phyloP scores from a whole-genome alignment of 2,797 vertebrate genomes.

The Acipenser oxyrinchus region DNA sequence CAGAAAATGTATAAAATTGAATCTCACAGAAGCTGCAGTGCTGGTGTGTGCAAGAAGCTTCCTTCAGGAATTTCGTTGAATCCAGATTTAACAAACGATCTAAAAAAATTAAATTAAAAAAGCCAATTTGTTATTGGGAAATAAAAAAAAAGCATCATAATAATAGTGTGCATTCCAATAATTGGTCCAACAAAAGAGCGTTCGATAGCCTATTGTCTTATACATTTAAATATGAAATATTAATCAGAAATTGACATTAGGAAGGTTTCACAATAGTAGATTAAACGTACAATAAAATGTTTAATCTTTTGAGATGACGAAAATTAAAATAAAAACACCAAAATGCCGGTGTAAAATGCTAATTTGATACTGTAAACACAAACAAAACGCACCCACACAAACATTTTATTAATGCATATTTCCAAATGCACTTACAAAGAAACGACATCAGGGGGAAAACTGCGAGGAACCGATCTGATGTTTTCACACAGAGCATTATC shows the following conservation, averaged over 20 bases:
- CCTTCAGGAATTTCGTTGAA: conserved; percentile 89
- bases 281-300: no score
- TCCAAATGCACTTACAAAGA: conserved; percentile 78
- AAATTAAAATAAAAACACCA: no score
- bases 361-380: no score
- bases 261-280: no score
- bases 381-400: neutral
- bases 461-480: conserved; percentile 83
- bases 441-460: conserved; percentile 87
- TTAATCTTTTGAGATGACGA: no score
- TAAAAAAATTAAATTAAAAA: conserved; percentile 58
- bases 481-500: conserved; percentile 96
- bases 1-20: conserved; percentile 24
- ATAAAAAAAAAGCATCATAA: neutral
- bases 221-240: no score
- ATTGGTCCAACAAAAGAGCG: no score
- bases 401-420: neutral
- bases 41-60: conserved; percentile 93
- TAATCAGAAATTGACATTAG: no score
- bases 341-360: conserved; percentile 19
- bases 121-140: conserved; percentile 1
- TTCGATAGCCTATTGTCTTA: no score
- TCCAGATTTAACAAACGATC: conserved; percentile 98
- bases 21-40: conserved; percentile 97
- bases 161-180: no score